Evolutionary conservation across 2,888 invertebrate species (phyloP), one percentile per base, ranked within the genome.

Genomic region (Drosophila helvetica): DNA sequence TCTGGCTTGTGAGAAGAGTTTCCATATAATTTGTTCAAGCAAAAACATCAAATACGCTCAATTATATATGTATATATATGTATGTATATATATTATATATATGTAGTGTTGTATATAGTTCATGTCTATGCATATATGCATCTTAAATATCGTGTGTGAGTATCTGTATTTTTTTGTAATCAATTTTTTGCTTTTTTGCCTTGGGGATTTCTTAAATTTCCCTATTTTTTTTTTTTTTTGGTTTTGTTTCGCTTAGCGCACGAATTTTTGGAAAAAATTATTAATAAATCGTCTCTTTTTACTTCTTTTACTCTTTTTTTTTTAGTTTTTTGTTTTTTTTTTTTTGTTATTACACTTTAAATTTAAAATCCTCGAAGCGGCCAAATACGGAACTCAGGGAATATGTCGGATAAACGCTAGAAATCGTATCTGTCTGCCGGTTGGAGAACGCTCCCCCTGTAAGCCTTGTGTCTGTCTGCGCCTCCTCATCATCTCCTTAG

Each of bases 21-120:
- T 22, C 17, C 18, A 30, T 30, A 17, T 51, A 17, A 55, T 54
- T 33, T 46, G 43, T 80, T 65, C 59, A 75, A 74, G 51, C 85
- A 86, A 70, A 52, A 80, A 86, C 77, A 88, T 85, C 72, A 74
- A 38, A 81, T 63, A 75, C 75, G 70, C 85, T 79, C 77, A 85
- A 74, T 66, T 79, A 70, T 61, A 79, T 71, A 76, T 59, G 53
- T 60, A 50, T 60, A 46, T 60, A 53, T 67, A 68, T 38, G 19
- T 19, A 55, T 76, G 73, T 72, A 76, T 30, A 38, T 45, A 6
- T 25, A 19, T 12, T 77, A 79, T 81, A 79, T 58, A 48, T 66
- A 78, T 60, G 22, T 22, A 64, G 64, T 64, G 68, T 77, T 64
- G 68, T 77, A 86, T 80, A 71, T 56, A 53, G 68, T 47, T 65